These are phyloP conservation scores for Carabus problematicus DNA, from an alignment of 2,888 invertebrate species.

Conservation along the genomic window DNA sequence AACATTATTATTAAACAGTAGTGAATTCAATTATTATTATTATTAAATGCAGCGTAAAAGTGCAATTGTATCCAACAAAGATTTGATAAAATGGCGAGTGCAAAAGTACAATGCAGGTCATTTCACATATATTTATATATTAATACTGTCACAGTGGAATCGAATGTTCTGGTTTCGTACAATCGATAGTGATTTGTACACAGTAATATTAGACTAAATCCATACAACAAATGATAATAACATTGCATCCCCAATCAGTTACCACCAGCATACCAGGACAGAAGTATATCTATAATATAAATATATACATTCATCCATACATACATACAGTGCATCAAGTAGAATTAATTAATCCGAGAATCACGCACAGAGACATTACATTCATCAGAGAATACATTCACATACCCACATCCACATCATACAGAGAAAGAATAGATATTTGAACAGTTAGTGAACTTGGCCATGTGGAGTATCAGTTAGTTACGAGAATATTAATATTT, in stretches of 20 bases:
- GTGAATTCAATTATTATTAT: constrained; percentile 30
- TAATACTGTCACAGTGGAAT: constrained; percentile 38
- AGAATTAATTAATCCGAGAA: neutral
- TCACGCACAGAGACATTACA: neutral
- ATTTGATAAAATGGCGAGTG: constrained; percentile 39
- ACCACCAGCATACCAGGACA: neutral
- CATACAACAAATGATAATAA: neutral
- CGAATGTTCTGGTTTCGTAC: neutral
- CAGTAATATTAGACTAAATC: constrained; percentile 34
- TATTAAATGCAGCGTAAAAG: constrained; percentile 39
- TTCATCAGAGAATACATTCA: neutral
- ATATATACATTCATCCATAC: constrained; percentile 11
- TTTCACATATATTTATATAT: constrained; percentile 16
- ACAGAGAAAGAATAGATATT: constrained; percentile 5
- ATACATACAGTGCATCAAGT: neutral
- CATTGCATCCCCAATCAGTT: neutral
- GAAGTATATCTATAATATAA: neutral
- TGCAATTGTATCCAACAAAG: constrained; percentile 42
- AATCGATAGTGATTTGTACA: constrained; percentile 7
- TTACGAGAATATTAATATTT: constrained; percentile 50
- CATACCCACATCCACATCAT: constrained; percentile 49
- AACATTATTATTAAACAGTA: constrained; percentile 36
- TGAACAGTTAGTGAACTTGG: constrained; percentile 58
- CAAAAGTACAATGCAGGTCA: constrained; percentile 35
- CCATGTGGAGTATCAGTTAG: constrained; percentile 59